These are phyloP conservation scores for Caenorhabditis angaria DNA, from an alignment of 2,888 invertebrate species.

Conservation along the genomic window DNA sequence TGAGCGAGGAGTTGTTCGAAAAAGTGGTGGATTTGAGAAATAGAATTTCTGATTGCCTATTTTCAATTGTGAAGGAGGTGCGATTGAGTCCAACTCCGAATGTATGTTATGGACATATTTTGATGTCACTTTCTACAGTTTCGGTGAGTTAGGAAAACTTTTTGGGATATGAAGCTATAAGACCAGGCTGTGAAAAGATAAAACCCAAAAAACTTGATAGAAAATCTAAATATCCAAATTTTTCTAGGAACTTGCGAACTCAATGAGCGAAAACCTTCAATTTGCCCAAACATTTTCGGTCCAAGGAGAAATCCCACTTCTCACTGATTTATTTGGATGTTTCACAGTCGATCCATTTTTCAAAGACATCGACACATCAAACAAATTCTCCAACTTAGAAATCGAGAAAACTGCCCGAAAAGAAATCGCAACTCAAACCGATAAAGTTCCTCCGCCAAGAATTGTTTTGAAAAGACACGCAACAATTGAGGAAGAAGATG, in stretches of 20 bases:
- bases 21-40: slow-evolving; percentile 61
- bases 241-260: slow-evolving; percentile 61
- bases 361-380: slow-evolving; percentile 35
- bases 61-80: slow-evolving; percentile 62
- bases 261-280: slow-evolving; percentile 67
- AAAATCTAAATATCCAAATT: neutral
- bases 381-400: slow-evolving; percentile 17
- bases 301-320: slow-evolving; percentile 60
- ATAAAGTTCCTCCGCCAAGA: slow-evolving; percentile 28
- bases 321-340: slow-evolving; percentile 68
- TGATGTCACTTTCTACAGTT: slow-evolving; percentile 64
- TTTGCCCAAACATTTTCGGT: slow-evolving; percentile 69
- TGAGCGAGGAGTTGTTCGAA: slow-evolving; percentile 54
- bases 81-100: slow-evolving; percentile 46
- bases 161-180: no score
- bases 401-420: slow-evolving; percentile 20
- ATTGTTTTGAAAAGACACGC: slow-evolving; percentile 29
- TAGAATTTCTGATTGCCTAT: slow-evolving; percentile 61
- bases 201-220: neutral
- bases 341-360: slow-evolving; percentile 68
- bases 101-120: slow-evolving; percentile 60
- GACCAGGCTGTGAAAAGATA: no score
- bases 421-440: slow-evolving; percentile 29
- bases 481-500: slow-evolving; percentile 54
- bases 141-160: slow-evolving; percentile 42